phyloP scores from a whole-genome alignment of 2,797 vertebrate species.

The Eremophila alpestris region DNA sequence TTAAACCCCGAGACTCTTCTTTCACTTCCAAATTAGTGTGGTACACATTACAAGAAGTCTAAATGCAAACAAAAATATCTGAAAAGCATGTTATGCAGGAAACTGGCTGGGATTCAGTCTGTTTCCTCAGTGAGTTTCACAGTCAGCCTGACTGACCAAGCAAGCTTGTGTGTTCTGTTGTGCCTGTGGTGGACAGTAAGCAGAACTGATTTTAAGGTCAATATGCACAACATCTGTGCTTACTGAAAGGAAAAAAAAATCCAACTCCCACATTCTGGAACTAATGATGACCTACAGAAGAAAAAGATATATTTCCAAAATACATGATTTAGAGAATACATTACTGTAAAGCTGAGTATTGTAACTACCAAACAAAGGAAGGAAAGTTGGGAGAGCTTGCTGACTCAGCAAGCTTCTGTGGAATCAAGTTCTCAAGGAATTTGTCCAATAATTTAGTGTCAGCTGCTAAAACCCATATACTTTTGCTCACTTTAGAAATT shows the following conservation, averaged over 20 bases:
- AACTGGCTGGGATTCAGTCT: conserved; percentile 7
- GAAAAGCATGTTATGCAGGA: conserved; percentile 1
- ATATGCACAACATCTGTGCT: neutral
- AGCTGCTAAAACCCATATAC: neutral
- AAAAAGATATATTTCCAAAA: neutral
- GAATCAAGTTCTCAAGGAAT: neutral
- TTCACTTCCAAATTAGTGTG: neutral
- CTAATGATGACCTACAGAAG: neutral
- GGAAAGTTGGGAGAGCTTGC: neutral
- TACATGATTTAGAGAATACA: neutral
- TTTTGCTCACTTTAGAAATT: neutral
- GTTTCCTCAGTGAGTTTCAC: neutral
- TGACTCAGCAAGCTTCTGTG: neutral
- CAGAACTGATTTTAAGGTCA: conserved; percentile 3
- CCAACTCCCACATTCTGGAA: neutral
- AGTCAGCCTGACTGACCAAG: neutral
- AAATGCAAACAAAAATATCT: conserved; percentile 36
- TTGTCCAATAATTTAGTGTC: neutral
- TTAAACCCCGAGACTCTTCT: neutral
- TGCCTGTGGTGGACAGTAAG: neutral
- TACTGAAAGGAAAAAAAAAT: neutral
- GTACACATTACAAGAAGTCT: neutral
- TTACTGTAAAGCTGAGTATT: neutral
- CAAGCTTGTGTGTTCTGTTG: neutral
- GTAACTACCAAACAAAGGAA: neutral